Conservation (phyloP, 2,888 invertebrate species). For the Zygogramma bicolorata region DNA sequence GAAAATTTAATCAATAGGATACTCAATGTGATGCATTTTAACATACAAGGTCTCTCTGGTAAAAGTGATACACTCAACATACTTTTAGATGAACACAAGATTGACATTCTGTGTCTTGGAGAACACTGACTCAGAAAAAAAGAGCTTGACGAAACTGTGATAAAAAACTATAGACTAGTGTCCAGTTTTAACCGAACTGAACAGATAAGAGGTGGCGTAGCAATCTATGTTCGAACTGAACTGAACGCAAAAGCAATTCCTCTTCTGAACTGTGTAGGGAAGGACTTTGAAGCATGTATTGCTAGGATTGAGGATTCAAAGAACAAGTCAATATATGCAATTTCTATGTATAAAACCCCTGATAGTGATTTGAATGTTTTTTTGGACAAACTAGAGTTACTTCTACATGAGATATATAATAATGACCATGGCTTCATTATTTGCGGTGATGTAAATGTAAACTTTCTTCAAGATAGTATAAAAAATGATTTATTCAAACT, state of each 20-base stretch:
- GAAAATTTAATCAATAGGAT: too few relatives aligned
- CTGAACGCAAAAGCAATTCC: neutral
- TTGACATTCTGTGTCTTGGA: conserved; percentile 11
- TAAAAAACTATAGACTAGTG: neutral
- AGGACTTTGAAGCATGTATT: neutral
- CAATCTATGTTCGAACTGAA: conserved; percentile 12
- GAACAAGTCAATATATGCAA: neutral
- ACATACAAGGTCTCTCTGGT: conserved; percentile 10
- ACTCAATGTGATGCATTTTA: too few relatives aligned
- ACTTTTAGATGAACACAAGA: neutral
- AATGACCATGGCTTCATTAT: neutral
- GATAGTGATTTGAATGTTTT: neutral
- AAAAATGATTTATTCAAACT: neutral
- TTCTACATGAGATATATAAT: conserved; percentile 1
- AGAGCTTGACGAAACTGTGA: neutral
- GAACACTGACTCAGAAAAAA: conserved; percentile 14
- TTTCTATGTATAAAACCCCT: conserved; percentile 1
- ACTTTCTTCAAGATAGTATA: conserved; percentile 15
- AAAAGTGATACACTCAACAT: conserved; percentile 6
- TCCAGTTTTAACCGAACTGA: conserved; percentile 7
- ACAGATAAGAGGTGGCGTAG: conserved; percentile 19
- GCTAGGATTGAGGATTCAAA: neutral
- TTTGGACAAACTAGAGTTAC: neutral
- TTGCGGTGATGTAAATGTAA: conserved; percentile 14
- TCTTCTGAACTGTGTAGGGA: neutral